phyloP scores from a whole-genome alignment of 1,140 invertebrate genomes.

The Drosophila navojoa region DNA sequence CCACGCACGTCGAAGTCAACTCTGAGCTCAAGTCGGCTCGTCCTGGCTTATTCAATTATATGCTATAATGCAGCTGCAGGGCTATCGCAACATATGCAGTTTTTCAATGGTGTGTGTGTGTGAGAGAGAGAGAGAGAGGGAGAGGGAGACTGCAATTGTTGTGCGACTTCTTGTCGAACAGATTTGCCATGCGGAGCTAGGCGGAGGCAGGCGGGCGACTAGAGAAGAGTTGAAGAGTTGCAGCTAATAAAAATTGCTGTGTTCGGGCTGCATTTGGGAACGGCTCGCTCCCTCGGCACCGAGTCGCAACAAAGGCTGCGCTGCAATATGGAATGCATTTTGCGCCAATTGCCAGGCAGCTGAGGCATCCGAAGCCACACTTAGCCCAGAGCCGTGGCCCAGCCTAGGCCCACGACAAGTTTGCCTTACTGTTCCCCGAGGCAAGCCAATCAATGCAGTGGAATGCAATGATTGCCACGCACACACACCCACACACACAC shows the following conservation, averaged over 20 bases:
- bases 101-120: too few species aligned
- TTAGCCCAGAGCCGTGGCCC: neutral
- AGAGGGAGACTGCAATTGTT: neutral
- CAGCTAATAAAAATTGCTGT: conserved; percentile 18
- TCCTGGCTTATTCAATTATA: too few species aligned
- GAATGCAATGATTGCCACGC: conserved; percentile 32
- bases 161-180: conserved; percentile 1
- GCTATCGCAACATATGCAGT: neutral
- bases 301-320: conserved; percentile 19
- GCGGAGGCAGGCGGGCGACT: too few species aligned
- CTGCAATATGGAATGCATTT: conserved; percentile 18
- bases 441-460: conserved; percentile 28
- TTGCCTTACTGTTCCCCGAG: neutral
- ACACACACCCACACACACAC: neutral
- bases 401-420: conserved; percentile 30
- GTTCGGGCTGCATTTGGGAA: neutral
- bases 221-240: conserved; percentile 2
- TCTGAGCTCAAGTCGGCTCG: too few species aligned
- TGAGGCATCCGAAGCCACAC: conserved; percentile 1
- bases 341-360: conserved; percentile 7
- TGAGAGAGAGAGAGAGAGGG: too few species aligned
- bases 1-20: too few species aligned
- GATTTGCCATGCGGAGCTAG: neutral
- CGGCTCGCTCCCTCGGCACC: neutral
- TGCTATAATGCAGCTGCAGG: neutral